Base-by-base conservation (phyloP, 2,113 vertebrate genomes). In the Charadrius vociferus region DNA sequence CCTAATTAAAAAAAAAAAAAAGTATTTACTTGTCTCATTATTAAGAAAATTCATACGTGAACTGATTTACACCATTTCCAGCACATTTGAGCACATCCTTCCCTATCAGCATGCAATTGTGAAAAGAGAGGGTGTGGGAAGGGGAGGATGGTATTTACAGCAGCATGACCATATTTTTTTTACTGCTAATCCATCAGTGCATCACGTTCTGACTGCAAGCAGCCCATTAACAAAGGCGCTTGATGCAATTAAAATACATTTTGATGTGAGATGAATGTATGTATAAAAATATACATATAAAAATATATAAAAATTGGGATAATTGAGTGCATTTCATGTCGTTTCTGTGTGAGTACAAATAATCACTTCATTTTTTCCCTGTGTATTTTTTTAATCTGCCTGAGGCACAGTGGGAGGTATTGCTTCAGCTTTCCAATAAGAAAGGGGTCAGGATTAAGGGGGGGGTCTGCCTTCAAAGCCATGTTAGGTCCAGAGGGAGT, bases 381-480 rank as follows among this genome's bases (percentile, higher is more conserved):
- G 65, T 86, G 88, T 84, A 65, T 80, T 81, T 95, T 95, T 90
- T 93, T 92, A 95, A 91, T 96, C 95, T 97, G 82, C 81, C 50
- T 81, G 75, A 88, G 78, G 86, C 97, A 92, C 95, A 89, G 97
- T 84, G 72, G 89, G 96, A 72, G 87, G 81, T 78, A 79, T 70
- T 63, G 58, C 81, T 89, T 80, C 80, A 77, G 94, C 61, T 96
- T 97, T 96, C 81, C 56, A 81, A 37, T 65, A 75, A 92, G 90
- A 84, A 97, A 96, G 70, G 37, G 65, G 66, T 2, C 37, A 83
- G 70, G 71, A 81, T 93, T 95, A 96, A 96, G 86, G 73, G 50
- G n/a, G 45, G 65, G 39, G 41, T 82, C 83, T 98, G 87, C 86
- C 96, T 98, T 98, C 98, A 98, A 98, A 98, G 98, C 87, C 39